These are phyloP conservation scores for Cricetomys ansorgei DNA, from an alignment of 2,113 vertebrate species.

Conservation along the genomic window DNA sequence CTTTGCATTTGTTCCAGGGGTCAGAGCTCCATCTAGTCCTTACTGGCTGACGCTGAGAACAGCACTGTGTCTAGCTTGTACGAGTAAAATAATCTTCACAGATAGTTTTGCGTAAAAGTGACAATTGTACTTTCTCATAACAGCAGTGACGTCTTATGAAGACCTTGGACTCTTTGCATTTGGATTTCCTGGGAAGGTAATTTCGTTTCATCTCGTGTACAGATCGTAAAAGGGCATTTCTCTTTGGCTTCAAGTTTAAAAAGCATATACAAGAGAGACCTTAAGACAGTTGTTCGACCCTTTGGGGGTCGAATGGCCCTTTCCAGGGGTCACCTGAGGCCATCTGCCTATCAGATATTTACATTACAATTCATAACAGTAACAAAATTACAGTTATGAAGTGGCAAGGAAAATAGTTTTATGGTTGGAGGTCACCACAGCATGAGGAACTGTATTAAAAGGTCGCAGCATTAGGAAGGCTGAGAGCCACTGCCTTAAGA, in stretches of 20 bases:
- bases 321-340: no score
- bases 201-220: slow-evolving; percentile 37
- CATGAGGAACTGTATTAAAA: no score
- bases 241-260: slow-evolving; percentile 28
- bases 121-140: slow-evolving; percentile 53
- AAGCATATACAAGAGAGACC: neutral
- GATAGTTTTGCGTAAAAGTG: slow-evolving; percentile 48
- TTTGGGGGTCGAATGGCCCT: no score
- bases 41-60: neutral
- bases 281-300: no score
- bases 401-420: no score
- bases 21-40: neutral
- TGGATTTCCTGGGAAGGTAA: slow-evolving; percentile 93
- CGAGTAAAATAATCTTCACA: neutral
- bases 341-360: no score
- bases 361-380: no score
- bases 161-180: slow-evolving; percentile 94
- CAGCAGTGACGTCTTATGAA: slow-evolving; percentile 96
- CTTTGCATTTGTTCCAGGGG: neutral
- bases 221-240: slow-evolving; percentile 24
- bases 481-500: no score
- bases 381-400: no score
- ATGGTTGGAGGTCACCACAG: no score
- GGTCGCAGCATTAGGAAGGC: no score
- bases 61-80: neutral